Conservation (phyloP, 2,888 invertebrate species). For the Acrobasis suavella region DNA sequence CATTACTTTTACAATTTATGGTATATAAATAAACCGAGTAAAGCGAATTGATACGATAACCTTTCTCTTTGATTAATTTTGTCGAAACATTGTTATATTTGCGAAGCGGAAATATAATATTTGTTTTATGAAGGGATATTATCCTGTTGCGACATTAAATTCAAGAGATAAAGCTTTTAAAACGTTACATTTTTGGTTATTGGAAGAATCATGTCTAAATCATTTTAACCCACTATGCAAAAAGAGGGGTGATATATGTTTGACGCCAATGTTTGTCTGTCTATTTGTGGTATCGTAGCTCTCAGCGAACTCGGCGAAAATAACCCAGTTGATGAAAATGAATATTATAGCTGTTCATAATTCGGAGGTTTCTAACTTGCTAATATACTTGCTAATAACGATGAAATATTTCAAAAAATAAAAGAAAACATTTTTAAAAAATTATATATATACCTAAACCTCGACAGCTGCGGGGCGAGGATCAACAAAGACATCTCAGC, state of each 20-base stretch:
- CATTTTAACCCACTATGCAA: too few species aligned
- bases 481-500: slow-evolving; percentile 45
- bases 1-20: neutral
- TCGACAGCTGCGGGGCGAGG: slow-evolving; percentile 38
- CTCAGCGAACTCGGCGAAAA: too few species aligned
- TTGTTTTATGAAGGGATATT: neutral
- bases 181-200: too few species aligned
- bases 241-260: too few species aligned
- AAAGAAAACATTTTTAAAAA: neutral
- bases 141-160: neutral
- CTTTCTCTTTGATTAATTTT: neutral
- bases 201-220: too few species aligned
- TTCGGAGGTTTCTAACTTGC: too few species aligned
- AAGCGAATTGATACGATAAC: neutral
- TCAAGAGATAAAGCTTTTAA: neutral
- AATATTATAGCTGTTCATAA: too few species aligned
- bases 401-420: too few species aligned
- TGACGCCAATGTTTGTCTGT: too few species aligned
- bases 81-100: neutral
- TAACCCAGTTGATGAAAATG: too few species aligned
- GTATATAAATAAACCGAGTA: neutral
- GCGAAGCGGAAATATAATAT: neutral
- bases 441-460: neutral
- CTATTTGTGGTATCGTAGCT: too few species aligned
- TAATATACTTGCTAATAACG: too few species aligned